A percentile compares a stretch with the other conserved stretches of the same genome.
These are phyloP conservation scores for Bos javanicus DNA, from an alignment of 2,113 vertebrate species.

Conservation along the genomic window DNA sequence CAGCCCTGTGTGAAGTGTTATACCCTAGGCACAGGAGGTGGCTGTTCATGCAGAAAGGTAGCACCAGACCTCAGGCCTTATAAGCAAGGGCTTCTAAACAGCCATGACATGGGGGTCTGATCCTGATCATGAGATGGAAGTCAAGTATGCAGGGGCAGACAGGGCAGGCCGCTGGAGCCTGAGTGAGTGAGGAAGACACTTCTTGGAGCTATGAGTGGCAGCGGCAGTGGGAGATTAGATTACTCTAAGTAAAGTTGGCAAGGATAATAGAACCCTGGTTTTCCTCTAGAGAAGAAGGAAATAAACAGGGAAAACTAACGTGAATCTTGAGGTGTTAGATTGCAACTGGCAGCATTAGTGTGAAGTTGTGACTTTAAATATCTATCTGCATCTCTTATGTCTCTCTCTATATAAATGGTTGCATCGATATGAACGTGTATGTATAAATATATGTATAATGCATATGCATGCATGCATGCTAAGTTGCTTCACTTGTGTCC, in stretches of 20 bases:
- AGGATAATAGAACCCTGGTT: background rate
- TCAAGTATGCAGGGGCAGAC: background rate
- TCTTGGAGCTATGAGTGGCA: background rate
- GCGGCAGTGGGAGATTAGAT: background rate
- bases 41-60: too few species aligned
- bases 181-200: background rate
- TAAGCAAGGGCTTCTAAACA: background rate
- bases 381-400: background rate
- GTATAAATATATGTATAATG: background rate
- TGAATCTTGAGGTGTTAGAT: background rate
- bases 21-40: background rate
- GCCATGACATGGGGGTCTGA: accelerated
- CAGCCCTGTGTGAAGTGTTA: background rate
- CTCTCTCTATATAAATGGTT: background rate
- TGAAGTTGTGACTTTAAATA: background rate
- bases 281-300: background rate
- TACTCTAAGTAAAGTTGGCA: background rate
- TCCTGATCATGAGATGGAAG: background rate
- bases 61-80: background rate
- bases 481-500: background rate
- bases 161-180: background rate
- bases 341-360: background rate
- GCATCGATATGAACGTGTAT: background rate
- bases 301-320: background rate
- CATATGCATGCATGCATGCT: background rate